Percentiles rank a stretch among this genome's conserved stretches.
Conservation (phyloP, 2,113 vertebrate genomes). For the Plotosus lineatus region DNA sequence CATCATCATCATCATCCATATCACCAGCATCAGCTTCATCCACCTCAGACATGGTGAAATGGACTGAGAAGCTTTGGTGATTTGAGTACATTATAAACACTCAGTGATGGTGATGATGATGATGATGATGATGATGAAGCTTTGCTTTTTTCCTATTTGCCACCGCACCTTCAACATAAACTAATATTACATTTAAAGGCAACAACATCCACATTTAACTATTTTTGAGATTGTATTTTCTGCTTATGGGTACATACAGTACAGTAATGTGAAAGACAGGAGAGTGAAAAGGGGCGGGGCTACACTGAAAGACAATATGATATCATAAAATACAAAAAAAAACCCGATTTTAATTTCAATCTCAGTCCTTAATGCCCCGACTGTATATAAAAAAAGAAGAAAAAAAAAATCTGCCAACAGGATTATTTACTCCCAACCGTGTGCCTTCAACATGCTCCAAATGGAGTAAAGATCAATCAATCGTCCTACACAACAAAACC, state of each 20-base stretch:
- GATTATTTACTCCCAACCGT: neutral
- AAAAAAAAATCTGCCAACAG: slow-evolving; percentile 10
- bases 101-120: no score
- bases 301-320: neutral
- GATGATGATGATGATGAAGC: no score
- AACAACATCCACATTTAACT: no score
- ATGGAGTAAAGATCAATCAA: neutral
- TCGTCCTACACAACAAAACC: neutral
- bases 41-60: neutral
- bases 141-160: neutral
- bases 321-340: no score
- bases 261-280: no score
- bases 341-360: no score
- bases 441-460: neutral
- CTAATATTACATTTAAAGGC: neutral
- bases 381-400: no score
- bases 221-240: no score
- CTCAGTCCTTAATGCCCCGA: no score
- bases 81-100: neutral
- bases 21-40: no score
- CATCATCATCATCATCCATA: neutral
- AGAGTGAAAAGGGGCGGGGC: neutral
- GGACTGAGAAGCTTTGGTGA: neutral
- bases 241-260: no score
- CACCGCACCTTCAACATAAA: neutral